Percentiles rank a stretch among this genome's conserved stretches.
These are phyloP conservation scores for Eupleurogrammus muticus DNA, from an alignment of 2,797 vertebrate genomes.

Conservation along the genomic window DNA sequence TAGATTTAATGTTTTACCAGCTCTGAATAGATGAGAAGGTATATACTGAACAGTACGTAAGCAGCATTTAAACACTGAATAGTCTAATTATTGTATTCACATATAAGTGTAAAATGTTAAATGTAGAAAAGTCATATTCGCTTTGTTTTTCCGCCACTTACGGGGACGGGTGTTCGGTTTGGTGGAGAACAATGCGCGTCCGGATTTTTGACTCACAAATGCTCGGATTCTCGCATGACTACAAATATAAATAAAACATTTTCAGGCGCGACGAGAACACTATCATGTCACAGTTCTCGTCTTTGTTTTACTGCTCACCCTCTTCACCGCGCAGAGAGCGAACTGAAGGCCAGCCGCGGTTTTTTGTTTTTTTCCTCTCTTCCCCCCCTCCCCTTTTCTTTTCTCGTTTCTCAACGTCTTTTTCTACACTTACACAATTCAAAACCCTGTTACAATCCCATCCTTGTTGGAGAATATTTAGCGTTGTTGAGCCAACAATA, in stretches of 20 bases:
- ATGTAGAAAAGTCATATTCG: background rate
- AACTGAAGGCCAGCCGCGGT: conserved; percentile 24
- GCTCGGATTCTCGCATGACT: background rate
- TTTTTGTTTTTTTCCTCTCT: background rate
- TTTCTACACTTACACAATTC: conserved; percentile 60
- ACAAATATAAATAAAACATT: background rate
- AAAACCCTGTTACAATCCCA: conserved; percentile 77
- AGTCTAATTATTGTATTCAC: background rate
- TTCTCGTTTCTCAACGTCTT: conserved; percentile 48
- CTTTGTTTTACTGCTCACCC: conserved; percentile 18
- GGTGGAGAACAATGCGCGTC: background rate
- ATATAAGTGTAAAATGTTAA: background rate
- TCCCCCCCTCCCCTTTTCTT: background rate
- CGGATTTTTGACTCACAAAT: background rate
- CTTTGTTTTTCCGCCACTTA: background rate
- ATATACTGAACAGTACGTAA: no score
- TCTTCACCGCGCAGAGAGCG: conserved; percentile 21
- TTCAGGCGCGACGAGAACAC: background rate
- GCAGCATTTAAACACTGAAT: background rate
- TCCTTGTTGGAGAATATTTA: conserved; percentile 81
- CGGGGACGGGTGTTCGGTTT: background rate
- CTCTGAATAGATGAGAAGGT: no score
- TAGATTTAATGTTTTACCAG: no score
- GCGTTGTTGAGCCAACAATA: conserved; percentile 82
- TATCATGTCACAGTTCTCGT: conserved; percentile 1